Conservation (phyloP, 2,113 vertebrate genomes). For the Drymodes brunneopygia region DNA sequence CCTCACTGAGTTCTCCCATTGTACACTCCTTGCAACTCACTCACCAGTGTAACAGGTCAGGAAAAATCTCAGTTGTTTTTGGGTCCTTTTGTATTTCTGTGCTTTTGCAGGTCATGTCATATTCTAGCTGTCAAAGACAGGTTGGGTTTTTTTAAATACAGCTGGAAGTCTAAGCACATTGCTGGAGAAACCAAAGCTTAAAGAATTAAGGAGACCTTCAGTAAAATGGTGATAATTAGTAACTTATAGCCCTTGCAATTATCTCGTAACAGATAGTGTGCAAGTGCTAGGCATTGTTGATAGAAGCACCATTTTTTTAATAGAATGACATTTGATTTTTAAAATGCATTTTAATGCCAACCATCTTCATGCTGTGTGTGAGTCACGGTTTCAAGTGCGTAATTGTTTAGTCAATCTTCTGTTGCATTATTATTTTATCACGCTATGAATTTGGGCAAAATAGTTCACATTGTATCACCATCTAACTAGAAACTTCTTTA, state of each 20-base stretch:
- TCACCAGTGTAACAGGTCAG: background rate
- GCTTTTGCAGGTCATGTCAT: background rate
- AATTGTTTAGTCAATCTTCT: conserved; percentile 49
- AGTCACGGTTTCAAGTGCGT: conserved; percentile 39
- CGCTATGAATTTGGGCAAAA: background rate
- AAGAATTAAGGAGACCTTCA: background rate
- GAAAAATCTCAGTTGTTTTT: background rate
- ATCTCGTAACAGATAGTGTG: background rate
- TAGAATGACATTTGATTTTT: conserved; percentile 29
- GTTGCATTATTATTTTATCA: background rate
- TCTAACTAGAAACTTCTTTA: background rate
- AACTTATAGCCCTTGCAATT: background rate
- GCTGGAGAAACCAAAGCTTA: background rate
- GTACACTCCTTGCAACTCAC: background rate
- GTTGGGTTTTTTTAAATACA: background rate
- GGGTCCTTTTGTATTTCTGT: background rate
- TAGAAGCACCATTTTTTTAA: background rate
- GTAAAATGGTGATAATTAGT: background rate
- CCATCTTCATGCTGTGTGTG: conserved; percentile 26
- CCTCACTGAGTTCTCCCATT: background rate
- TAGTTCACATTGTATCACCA: background rate
- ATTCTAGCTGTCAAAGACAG: background rate
- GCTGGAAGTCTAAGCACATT: background rate
- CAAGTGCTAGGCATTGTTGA: conserved; percentile 17
- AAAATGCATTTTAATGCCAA: conserved; percentile 42